phyloP scores from a whole-genome alignment of 2,797 vertebrate species.

The Emys orbicularis region DNA sequence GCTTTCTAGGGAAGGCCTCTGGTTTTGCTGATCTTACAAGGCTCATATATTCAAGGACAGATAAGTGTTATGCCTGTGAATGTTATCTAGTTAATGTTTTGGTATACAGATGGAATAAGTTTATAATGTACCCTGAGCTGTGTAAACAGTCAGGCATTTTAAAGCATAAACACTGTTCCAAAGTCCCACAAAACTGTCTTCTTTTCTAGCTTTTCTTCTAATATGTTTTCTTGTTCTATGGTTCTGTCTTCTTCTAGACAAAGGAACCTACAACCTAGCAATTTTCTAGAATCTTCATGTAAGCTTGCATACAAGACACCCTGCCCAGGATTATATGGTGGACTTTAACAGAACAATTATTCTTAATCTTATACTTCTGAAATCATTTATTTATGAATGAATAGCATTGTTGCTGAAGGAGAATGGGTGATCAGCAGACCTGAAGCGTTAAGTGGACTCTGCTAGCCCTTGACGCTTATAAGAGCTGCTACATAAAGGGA shows the following conservation, averaged over 20 bases:
- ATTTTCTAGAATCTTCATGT: conserved; percentile 14
- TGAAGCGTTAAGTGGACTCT: conserved; percentile 1
- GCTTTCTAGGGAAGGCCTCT: neutral
- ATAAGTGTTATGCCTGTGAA: neutral
- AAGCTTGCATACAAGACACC: conserved; percentile 8
- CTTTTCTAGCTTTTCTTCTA: conserved; percentile 38
- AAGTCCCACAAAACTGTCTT: conserved; percentile 16
- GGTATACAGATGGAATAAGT: conserved; percentile 6
- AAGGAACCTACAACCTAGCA: neutral
- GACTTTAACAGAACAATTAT: neutral
- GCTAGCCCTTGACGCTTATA: conserved; percentile 18
- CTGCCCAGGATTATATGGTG: neutral
- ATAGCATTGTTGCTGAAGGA: conserved; percentile 48
- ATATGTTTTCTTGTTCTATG: conserved; percentile 48
- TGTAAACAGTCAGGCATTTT: conserved; percentile 30
- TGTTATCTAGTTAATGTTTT: conserved; percentile 21
- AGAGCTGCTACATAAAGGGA: neutral
- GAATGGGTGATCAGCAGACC: conserved; percentile 34
- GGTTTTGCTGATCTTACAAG: neutral
- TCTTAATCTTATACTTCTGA: conserved; percentile 7
- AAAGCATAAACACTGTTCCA: neutral
- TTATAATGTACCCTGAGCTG: conserved; percentile 20
- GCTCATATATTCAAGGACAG: neutral
- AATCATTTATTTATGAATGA: conserved; percentile 20
- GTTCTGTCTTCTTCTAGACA: conserved; percentile 43